These are phyloP conservation scores for Neotoma lepida DNA, from an alignment of 2,113 vertebrate species.

Conservation along the genomic window DNA sequence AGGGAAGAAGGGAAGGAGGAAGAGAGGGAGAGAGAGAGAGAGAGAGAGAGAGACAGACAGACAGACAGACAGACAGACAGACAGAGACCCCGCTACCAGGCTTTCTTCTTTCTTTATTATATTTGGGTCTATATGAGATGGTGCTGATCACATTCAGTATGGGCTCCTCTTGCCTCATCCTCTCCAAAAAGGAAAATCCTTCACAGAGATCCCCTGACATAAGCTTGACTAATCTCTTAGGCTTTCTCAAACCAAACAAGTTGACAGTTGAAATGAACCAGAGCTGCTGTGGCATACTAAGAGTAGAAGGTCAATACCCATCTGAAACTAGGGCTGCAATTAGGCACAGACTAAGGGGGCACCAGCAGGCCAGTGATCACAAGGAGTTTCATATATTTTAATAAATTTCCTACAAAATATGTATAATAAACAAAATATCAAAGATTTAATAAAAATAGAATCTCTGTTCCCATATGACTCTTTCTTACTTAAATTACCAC, in stretches of 20 bases:
- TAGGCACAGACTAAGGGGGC: neutral
- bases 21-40: too few species aligned
- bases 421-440: neutral
- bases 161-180: neutral
- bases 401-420: neutral
- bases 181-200: neutral
- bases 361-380: neutral
- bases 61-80: neutral
- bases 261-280: neutral
- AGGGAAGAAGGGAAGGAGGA: too few species aligned
- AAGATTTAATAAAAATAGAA: neutral
- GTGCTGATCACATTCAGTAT: neutral
- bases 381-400: neutral
- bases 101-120: neutral
- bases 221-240: neutral
- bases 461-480: too few species aligned
- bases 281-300: neutral
- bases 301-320: neutral
- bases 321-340: neutral
- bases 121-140: too few species aligned
- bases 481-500: fast-evolving
- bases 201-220: neutral
- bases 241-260: neutral
- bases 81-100: neutral
- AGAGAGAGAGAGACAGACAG: neutral